Evolutionary conservation across 1,140 invertebrate species (phyloP), one percentile per base, ranked within the genome.

Genomic region (Gonioctena quinquepunctata): DNA sequence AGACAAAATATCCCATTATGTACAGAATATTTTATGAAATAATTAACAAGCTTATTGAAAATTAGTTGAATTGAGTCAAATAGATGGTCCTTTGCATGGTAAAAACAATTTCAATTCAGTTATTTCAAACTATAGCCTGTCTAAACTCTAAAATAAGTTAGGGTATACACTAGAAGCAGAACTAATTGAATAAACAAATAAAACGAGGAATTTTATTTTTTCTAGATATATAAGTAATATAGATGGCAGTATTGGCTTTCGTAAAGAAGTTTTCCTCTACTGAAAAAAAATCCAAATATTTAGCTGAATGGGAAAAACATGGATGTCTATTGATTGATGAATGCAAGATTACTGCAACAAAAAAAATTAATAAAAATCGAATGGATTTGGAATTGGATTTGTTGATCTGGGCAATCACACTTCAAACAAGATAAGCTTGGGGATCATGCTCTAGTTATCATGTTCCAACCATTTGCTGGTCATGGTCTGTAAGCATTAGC

Each of bases 391-490:
- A n/a, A n/a, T 42, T 13, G 28, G 11, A 42, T 42, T 42, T 42
- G 11, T 42, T n/a, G 33, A 42, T 69, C 63, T 80, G 5, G 77
- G 79, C 0, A 22, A 74, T 13, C 70, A 77, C 42, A 80, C 78
- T 13, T 71, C 76, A 56, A 7, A 72, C 2, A 8, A 73, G 61
- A 65, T 77, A 56, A 50, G 52, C 62, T 48, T 66, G 77, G 69
- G 23, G 75, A 81, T 65, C 79, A 81, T 72, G 79, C 73, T 19
- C 57, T 80, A 5, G 77, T 82, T 0, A 52, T 80, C 0, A 76
- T 80, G 77, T 79, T 76, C 60, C 79, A 80, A 54, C 76, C 75
- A 23, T 79, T 79, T 63, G 60, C 59, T 28, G 76, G 75, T 49
- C 50, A 54, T 27, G 76, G 77, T 73, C 50, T 77, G 2, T 77